phyloP scores from a whole-genome alignment of 2,888 invertebrate species.

The Hemithea aestivaria region DNA sequence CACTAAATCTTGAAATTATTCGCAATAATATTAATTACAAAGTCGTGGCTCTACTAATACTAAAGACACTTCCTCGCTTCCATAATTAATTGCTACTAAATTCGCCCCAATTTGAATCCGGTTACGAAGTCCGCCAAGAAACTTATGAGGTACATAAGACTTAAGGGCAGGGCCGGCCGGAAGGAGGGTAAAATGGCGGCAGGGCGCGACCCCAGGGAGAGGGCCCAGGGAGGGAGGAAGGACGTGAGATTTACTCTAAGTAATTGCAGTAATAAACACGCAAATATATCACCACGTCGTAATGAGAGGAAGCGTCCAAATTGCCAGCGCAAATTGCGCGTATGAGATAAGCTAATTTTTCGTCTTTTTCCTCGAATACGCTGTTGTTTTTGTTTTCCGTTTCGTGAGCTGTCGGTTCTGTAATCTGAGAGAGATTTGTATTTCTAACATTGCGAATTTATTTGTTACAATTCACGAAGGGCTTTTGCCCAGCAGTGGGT shows the following conservation, averaged over 20 bases:
- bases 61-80: conserved; percentile 68
- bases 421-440: no score
- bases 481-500: no score
- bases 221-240: conserved; percentile 63
- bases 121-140: conserved; percentile 77
- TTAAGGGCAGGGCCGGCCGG: conserved; percentile 77
- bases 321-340: conserved; percentile 78
- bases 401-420: conserved; percentile 11
- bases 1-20: conserved; percentile 57
- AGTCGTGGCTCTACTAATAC: conserved; percentile 60
- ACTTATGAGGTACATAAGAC: conserved; percentile 79
- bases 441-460: no score
- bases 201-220: conserved; percentile 70
- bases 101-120: conserved; percentile 79
- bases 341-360: conserved; percentile 77
- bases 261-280: conserved; percentile 81
- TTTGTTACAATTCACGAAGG: no score
- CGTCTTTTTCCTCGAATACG: conserved; percentile 35
- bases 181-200: conserved; percentile 75
- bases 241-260: conserved; percentile 80
- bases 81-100: conserved; percentile 80
- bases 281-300: conserved; percentile 78
- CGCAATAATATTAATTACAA: conserved; percentile 66
- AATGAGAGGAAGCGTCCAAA: conserved; percentile 77
- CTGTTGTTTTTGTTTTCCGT: conserved; percentile 41